Conservation (phyloP, 2,888 invertebrate species). For the Lymantria monacha region DNA sequence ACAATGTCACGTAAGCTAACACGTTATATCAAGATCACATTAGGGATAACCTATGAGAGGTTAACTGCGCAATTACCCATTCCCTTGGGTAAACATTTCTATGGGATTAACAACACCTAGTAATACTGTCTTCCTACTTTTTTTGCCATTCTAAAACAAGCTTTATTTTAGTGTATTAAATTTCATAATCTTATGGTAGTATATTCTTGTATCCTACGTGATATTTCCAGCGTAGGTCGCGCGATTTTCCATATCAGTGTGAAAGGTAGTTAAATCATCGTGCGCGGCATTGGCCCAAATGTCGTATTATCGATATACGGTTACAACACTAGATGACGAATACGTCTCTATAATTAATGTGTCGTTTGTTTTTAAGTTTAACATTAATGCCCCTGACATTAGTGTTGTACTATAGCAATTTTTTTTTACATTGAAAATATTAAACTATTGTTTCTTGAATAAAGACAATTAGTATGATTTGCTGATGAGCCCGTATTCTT, state of each 20-base stretch:
- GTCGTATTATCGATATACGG: slow-evolving; percentile 60
- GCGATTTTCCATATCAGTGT: slow-evolving; percentile 6
- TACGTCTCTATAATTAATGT: slow-evolving; percentile 38
- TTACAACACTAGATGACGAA: slow-evolving; percentile 63
- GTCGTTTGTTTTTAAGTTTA: slow-evolving; percentile 44
- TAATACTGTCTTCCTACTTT: not conserved
- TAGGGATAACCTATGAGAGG: slow-evolving; percentile 5
- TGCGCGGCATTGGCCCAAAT: slow-evolving; percentile 65
- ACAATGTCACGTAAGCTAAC: slow-evolving; percentile 10
- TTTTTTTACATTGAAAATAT: not conserved
- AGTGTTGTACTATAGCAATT: slow-evolving; percentile 22
- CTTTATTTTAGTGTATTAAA: not conserved
- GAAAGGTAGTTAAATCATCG: slow-evolving; percentile 20
- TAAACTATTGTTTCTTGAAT: slow-evolving; percentile 15
- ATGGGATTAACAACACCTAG: not conserved
- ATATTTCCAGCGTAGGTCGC: slow-evolving; percentile 7
- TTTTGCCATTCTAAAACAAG: not conserved
- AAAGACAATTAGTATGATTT: not conserved
- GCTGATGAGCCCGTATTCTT: not conserved
- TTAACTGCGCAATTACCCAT: slow-evolving; percentile 11
- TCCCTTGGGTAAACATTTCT: slow-evolving; percentile 1
- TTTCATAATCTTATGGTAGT: not conserved
- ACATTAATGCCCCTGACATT: slow-evolving; percentile 45
- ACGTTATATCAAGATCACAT: slow-evolving; percentile 12
- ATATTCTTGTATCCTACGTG: slow-evolving; percentile 6